Evolutionary conservation across 2,797 vertebrate genomes (phyloP).

Genomic region (Gastrophryne carolinensis): DNA sequence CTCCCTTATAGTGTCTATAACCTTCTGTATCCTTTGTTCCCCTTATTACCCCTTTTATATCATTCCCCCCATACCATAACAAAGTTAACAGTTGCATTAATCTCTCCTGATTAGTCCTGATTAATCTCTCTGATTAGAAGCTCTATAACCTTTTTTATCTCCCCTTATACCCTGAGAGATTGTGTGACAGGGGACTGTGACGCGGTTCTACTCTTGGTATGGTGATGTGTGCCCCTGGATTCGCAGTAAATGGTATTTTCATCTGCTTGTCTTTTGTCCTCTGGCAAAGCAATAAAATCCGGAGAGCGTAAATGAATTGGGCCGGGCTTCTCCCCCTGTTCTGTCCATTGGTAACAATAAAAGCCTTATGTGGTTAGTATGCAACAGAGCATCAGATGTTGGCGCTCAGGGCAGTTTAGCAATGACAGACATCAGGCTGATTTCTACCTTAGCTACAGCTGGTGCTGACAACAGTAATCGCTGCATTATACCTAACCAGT

Average conservation of each 20-base stretch:
- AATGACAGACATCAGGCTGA: constrained; percentile 44
- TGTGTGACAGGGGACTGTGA: no score
- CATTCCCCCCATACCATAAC: no score
- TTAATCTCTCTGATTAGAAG: no score
- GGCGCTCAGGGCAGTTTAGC: constrained; percentile 23
- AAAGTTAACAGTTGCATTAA: no score
- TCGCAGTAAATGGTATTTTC: no score
- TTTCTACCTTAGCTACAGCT: constrained; percentile 41
- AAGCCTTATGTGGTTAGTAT: not conserved
- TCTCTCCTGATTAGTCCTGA: no score
- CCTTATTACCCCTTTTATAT: no score
- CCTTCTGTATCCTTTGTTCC: no score
- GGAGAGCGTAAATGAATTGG: not conserved
- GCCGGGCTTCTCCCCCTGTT: not conserved
- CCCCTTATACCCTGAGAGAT: no score
- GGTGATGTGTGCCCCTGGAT: not conserved
- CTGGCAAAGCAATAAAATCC: not conserved
- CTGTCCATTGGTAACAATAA: not conserved
- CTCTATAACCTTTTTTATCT: no score
- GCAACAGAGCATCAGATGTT: constrained; percentile 25
- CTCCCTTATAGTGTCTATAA: no score
- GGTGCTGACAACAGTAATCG: constrained; percentile 43
- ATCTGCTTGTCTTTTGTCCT: not conserved
- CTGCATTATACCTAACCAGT: constrained; percentile 26
- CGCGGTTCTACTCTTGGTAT: not conserved